phyloP scores from a whole-genome alignment of 64 coral and sea anemone genomes.

The Acropora tenuis region DNA sequence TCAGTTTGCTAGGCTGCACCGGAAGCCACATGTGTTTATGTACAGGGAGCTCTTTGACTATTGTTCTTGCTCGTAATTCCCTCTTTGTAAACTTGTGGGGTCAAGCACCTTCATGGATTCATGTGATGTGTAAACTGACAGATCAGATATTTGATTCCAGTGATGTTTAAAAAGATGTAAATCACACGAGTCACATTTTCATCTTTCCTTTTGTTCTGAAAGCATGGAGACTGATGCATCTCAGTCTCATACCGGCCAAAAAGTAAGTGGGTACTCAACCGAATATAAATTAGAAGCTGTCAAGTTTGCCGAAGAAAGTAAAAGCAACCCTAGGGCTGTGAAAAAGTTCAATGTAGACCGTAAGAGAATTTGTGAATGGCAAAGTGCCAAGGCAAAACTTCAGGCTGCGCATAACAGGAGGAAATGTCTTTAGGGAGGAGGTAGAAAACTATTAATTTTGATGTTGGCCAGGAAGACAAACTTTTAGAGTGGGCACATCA shows the following conservation, averaged over 20 bases:
- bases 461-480: constrained; percentile 23
- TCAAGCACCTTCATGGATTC: background rate
- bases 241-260: constrained; percentile 44
- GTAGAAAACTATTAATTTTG: constrained; percentile 46
- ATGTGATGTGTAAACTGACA: constrained; percentile 25
- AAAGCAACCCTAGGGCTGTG: constrained; percentile 18
- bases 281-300: constrained; percentile 60
- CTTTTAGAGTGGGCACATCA: constrained; percentile 60
- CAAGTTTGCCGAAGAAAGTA: constrained; percentile 34
- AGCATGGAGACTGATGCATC: constrained; percentile 56
- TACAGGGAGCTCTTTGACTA: background rate
- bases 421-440: constrained; percentile 55
- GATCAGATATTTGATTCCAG: constrained; percentile 27
- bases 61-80: background rate
- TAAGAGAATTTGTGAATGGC: constrained; percentile 66
- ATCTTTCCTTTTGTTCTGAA: constrained; percentile 49
- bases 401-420: constrained; percentile 50
- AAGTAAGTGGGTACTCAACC: constrained; percentile 17
- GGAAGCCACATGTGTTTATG: no score
- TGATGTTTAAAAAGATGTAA: constrained; percentile 36
- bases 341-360: constrained; percentile 50
- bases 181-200: constrained; percentile 32
- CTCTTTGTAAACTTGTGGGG: background rate
- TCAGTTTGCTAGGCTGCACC: no score
- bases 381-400: constrained; percentile 41